Percentiles rank a stretch among this genome's conserved stretches.
Conservation (phyloP, 2,797 vertebrate genomes). For the Peromyscus eremicus region DNA sequence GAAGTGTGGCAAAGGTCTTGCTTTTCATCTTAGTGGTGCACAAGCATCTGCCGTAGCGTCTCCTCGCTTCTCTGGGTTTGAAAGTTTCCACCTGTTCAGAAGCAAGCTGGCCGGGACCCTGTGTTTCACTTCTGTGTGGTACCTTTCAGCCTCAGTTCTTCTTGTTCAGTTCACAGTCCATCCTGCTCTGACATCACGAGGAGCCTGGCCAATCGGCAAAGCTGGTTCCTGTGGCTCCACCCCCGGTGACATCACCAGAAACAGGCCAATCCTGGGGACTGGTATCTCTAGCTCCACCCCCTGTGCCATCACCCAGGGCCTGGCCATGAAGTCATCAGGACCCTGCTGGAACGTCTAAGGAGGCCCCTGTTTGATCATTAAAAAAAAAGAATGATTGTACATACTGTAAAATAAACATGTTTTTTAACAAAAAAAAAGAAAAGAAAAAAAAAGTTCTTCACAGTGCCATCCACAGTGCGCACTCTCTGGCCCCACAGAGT, state of each 20-base stretch:
- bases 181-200: neutral
- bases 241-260: neutral
- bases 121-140: too few relatives aligned
- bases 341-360: constrained; percentile 95
- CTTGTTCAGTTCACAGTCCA: neutral
- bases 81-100: neutral
- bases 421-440: too few relatives aligned
- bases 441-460: constrained; percentile 95
- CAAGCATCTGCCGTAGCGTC: neutral
- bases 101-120: neutral
- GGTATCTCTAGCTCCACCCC: neutral
- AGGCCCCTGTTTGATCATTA: constrained; percentile 96
- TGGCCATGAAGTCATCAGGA: constrained; percentile 91
- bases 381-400: too few relatives aligned
- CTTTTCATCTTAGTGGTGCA: neutral
- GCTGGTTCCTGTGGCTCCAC: neutral
- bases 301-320: neutral
- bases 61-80: neutral
- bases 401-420: too few relatives aligned
- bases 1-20: neutral
- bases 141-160: neutral
- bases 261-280: neutral
- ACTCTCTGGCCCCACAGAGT: neutral
- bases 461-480: constrained; percentile 78
- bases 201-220: neutral